These are phyloP conservation scores for Ditylenchus dipsaci DNA, from an alignment of 1,140 invertebrate genomes.

Conservation along the genomic window DNA sequence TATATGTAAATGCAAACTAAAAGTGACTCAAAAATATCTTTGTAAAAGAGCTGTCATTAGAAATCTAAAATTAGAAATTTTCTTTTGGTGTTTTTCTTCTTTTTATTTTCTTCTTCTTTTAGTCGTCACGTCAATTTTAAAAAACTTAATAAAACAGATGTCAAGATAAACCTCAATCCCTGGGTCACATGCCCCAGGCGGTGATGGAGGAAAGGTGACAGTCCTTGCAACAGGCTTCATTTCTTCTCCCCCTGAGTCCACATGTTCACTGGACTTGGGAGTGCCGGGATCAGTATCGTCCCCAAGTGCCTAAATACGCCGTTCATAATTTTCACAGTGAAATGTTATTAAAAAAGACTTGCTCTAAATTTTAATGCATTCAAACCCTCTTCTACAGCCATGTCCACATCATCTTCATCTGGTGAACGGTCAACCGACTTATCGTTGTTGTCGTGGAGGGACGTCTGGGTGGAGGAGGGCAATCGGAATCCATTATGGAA, in stretches of 20 bases:
- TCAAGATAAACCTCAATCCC: slow-evolving; percentile 1
- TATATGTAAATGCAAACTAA: no score
- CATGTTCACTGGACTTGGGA: neutral
- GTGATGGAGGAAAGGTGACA: neutral
- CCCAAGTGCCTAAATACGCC: neutral
- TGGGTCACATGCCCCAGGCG: slow-evolving; percentile 6
- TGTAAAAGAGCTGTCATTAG: no score
- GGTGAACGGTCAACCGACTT: neutral
- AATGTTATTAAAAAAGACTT: neutral
- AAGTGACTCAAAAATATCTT: no score
- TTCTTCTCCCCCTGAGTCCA: neutral
- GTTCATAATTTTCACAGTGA: neutral
- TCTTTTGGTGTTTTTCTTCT: no score
- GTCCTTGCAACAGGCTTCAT: neutral
- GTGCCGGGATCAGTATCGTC: neutral
- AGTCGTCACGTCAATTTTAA: neutral
- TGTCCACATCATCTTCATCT: neutral
- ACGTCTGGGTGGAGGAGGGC: neutral
- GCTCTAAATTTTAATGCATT: neutral
- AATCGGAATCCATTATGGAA: neutral
- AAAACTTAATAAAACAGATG: neutral
- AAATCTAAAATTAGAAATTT: no score
- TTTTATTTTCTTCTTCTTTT: no score
- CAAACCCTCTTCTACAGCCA: neutral
- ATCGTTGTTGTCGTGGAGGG: neutral